Evolutionary conservation across 2,888 invertebrate genomes (phyloP).

Genomic region (Xylophagus ater): DNA sequence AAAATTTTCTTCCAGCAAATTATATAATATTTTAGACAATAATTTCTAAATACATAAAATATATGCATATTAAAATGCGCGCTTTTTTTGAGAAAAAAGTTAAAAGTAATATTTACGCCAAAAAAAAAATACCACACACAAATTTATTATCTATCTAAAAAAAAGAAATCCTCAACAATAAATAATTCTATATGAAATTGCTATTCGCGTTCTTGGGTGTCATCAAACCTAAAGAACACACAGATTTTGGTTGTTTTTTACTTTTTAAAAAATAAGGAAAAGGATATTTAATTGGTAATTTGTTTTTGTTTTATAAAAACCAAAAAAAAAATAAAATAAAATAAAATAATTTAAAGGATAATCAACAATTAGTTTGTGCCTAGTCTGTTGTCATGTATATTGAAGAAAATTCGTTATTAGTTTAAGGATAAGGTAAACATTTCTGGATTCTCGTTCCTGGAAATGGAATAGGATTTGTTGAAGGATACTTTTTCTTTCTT

Average conservation of each 20-base stretch:
- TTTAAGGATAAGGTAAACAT: no score
- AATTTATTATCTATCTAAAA: slow-evolving; percentile 12
- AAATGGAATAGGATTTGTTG: no score
- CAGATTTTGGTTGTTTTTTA: slow-evolving; percentile 5
- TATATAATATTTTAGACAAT: not conserved
- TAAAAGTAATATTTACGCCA: slow-evolving; percentile 10
- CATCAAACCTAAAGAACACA: slow-evolving; percentile 14
- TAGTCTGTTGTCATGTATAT: no score
- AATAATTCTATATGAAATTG: no score
- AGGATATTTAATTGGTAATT: slow-evolving; percentile 2
- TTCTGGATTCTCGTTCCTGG: no score
- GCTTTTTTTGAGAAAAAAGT: not conserved
- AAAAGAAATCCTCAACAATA: slow-evolving; percentile 16
- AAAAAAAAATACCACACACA: slow-evolving; percentile 1
- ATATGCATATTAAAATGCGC: slow-evolving; percentile 5
- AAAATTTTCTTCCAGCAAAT: no score
- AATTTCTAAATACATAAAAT: not conserved
- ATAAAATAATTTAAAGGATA: no score
- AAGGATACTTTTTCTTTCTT: no score
- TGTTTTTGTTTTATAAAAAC: slow-evolving; percentile 9
- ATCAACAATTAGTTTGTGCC: slow-evolving; percentile 13
- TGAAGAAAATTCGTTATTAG: no score
- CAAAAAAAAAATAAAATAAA: slow-evolving; percentile 10
- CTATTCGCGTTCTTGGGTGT: slow-evolving; percentile 11
- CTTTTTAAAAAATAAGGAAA: not conserved